Percentiles rank a stretch among this genome's conserved stretches.
Conservation (phyloP, 2,888 invertebrate genomes). For the Hydriomena furcata region DNA sequence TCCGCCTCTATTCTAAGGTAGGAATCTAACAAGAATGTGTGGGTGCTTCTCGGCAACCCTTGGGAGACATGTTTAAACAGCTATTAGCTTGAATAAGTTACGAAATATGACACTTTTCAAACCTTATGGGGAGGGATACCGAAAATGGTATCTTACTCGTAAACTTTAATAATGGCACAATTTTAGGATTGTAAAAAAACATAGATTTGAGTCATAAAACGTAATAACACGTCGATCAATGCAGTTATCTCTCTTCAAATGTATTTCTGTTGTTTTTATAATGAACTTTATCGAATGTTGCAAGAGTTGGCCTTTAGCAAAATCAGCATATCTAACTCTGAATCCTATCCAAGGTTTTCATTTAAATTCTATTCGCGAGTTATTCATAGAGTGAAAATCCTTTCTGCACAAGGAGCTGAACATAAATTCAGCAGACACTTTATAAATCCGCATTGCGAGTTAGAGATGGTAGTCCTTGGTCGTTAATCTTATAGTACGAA, state of each 20-base stretch:
- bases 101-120: conserved; percentile 28
- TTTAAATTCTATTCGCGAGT: conserved; percentile 26
- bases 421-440: conserved; percentile 44
- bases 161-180: not conserved
- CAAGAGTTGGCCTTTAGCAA: conserved; percentile 6
- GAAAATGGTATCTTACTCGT: not conserved
- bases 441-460: conserved; percentile 43
- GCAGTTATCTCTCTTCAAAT: not conserved
- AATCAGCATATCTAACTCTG: conserved; percentile 8
- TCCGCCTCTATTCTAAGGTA: conserved; percentile 32
- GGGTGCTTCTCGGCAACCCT: conserved; percentile 38
- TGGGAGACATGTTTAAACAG: conserved; percentile 37
- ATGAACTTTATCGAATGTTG: not conserved
- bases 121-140: conserved; percentile 2
- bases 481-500: conserved; percentile 50
- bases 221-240: not conserved
- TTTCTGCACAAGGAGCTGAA: conserved; percentile 31
- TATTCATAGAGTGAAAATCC: conserved; percentile 31
- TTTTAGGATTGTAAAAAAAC: not conserved
- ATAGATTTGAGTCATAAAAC: not conserved
- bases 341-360: conserved; percentile 22
- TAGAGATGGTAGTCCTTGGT: conserved; percentile 34
- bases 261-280: not conserved
- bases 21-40: conserved; percentile 46
- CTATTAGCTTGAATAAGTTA: conserved; percentile 34